Evolutionary conservation across 1,140 invertebrate species (phyloP).

Genomic region (Monochamus saltuarius): DNA sequence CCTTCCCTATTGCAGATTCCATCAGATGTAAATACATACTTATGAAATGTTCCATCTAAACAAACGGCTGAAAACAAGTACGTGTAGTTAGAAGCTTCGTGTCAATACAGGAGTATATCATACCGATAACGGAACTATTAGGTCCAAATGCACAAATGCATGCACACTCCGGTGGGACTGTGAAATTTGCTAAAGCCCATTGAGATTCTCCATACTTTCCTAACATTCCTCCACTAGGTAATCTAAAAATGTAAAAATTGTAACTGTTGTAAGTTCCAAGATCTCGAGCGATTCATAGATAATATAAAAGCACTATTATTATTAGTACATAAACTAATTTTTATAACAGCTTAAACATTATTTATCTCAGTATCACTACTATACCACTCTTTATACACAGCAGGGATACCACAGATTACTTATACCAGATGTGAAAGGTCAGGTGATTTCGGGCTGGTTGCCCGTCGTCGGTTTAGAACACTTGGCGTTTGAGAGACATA

Average conservation of each 20-base stretch:
- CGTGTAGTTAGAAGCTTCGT: background rate
- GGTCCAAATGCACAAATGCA: constrained; percentile 84
- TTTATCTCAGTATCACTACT: too few relatives aligned
- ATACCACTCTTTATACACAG: too few relatives aligned
- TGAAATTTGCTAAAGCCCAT: constrained; percentile 81
- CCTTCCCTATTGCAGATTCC: constrained; percentile 82
- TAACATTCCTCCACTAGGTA: constrained; percentile 71
- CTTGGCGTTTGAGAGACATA: too few relatives aligned
- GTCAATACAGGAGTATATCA: constrained; percentile 29
- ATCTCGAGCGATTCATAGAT: too few relatives aligned
- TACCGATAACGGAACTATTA: constrained; percentile 75
- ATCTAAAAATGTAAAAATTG: constrained; percentile 61
- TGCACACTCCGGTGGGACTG: constrained; percentile 79
- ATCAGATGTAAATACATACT: constrained; percentile 85
- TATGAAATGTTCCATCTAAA: constrained; percentile 91
- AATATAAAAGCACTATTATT: too few relatives aligned
- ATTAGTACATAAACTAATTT: too few relatives aligned
- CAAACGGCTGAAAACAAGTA: constrained; percentile 76
- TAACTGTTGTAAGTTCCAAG: too few relatives aligned
- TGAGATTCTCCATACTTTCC: constrained; percentile 78
- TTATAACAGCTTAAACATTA: too few relatives aligned
- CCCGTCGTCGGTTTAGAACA: too few relatives aligned
- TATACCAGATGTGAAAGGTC: too few relatives aligned
- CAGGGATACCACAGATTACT: too few relatives aligned
- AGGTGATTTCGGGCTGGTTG: too few relatives aligned